Base-by-base conservation (phyloP, 1,140 invertebrate genomes). In the Oncopodura yosiiana region DNA sequence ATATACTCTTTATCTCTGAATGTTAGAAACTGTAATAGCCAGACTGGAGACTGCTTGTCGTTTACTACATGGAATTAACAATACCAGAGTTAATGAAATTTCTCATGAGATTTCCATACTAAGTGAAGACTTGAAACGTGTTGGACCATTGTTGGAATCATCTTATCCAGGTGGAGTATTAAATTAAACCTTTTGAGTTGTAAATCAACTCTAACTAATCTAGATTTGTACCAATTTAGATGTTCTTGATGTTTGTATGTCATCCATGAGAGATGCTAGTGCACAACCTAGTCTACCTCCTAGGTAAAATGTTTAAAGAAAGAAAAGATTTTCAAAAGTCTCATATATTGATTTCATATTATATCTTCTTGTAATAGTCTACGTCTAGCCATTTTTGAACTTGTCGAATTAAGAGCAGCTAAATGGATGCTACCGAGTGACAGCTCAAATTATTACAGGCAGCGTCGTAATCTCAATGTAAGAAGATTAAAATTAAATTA, bases 321-420 rank as follows among this genome's bases (percentile, higher is more conserved):
- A n/a, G n/a, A n/a, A n/a, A n/a, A n/a, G n/a, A n/a, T n/a, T n/a
- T n/a, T n/a, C n/a, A n/a, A n/a, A n/a, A n/a, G n/a, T n/a, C n/a
- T n/a, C n/a, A n/a, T n/a, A n/a, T n/a, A n/a, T n/a, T n/a, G n/a
- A n/a, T n/a, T n/a, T n/a, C n/a, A n/a, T n/a, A 30, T 49, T 34
- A 27, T 32, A 9, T 27, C 54, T 56, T 42, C 54, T 46, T 2
- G 18, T 37, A 4, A n/a, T n/a, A 14, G 5, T 34, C 43, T 64
- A n/a, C 46, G 62, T 9, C 44, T 64, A 11, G 62, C 62, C 11
- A 61, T 64, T 24, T 64, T 64, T 49, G 58, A 64, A 30, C 49
- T 64, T n/a, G 62, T 64, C 8, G 62, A 64, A 45, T 24, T 64
- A 14, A 24, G 62, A 24, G 62, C 62, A 11, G 34, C 55, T 16